Evolutionary conservation across 2,113 vertebrate species (phyloP).

Genomic region (Ptyas mucosa): DNA sequence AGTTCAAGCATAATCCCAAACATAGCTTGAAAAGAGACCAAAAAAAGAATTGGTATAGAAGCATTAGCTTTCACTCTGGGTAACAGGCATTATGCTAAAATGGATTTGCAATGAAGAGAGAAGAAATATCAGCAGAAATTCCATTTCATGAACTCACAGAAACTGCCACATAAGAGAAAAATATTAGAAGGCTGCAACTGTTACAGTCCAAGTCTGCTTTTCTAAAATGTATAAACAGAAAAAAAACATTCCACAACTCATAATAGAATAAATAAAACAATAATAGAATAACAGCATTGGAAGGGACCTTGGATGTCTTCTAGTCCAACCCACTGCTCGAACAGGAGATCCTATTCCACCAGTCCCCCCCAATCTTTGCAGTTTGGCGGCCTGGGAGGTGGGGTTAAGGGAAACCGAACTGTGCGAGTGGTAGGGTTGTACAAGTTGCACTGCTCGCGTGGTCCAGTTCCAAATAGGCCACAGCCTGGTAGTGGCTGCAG

Average conservation of each 20-base stretch:
- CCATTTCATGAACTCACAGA: not conserved
- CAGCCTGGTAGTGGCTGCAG: not conserved
- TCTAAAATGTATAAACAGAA: not conserved
- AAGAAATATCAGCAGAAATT: not conserved
- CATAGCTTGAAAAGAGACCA: not conserved
- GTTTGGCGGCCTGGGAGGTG: no score
- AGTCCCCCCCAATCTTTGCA: no score
- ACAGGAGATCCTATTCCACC: not conserved
- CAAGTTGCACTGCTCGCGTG: no score
- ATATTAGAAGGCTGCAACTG: not conserved
- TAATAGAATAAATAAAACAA: no score
- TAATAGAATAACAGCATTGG: no score
- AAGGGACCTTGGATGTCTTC: no score
- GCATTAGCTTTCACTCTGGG: not conserved
- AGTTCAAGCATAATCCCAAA: not conserved
- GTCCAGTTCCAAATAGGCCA: no score
- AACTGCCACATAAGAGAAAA: not conserved
- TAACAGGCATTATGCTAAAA: not conserved
- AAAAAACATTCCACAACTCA: no score
- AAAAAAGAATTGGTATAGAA: not conserved
- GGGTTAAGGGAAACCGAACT: no score
- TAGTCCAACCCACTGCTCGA: no score
- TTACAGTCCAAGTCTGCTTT: not conserved
- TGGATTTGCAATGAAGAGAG: not conserved
- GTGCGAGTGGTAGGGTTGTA: no score